A percentile compares a stretch with the other conserved stretches of the same genome.
Conservation (phyloP, 2,113 vertebrate genomes). For the Chionodraco myersi region DNA sequence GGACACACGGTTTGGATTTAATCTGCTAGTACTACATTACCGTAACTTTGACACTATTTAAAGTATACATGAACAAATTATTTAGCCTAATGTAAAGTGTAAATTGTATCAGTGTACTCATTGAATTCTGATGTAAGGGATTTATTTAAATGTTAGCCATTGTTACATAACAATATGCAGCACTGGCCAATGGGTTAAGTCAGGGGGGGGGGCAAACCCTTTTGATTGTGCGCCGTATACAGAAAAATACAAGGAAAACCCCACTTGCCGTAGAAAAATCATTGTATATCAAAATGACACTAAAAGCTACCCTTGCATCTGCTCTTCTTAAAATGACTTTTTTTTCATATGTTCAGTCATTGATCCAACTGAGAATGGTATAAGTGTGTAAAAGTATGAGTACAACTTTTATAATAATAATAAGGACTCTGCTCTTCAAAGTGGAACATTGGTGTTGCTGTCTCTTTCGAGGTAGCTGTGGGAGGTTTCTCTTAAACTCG, state of each 20-base stretch:
- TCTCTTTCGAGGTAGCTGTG: slow-evolving; percentile 34
- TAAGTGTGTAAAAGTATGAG: neutral
- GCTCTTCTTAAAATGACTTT: neutral
- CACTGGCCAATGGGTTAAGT: neutral
- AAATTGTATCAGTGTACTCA: neutral
- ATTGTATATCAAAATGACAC: too few relatives aligned
- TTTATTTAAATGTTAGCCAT: neutral
- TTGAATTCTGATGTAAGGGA: neutral
- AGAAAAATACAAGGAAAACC: too few relatives aligned
- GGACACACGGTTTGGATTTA: slow-evolving; percentile 12
- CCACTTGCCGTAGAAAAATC: too few relatives aligned
- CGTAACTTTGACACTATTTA: neutral
- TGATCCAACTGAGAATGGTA: neutral
- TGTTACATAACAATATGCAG: neutral
- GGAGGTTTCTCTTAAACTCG: slow-evolving; percentile 66
- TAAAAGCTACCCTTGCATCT: too few relatives aligned
- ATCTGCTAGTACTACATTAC: neutral
- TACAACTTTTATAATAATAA: neutral
- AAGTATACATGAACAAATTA: neutral
- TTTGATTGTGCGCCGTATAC: too few relatives aligned
- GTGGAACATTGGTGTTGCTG: slow-evolving; percentile 35
- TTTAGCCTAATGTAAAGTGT: too few relatives aligned
- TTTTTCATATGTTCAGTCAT: neutral
- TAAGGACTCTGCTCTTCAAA: slow-evolving; percentile 42
- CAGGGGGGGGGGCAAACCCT: too few relatives aligned